These are phyloP conservation scores for Gryon sp. DNA, from an alignment of 1,140 invertebrate species.

Conservation along the genomic window DNA sequence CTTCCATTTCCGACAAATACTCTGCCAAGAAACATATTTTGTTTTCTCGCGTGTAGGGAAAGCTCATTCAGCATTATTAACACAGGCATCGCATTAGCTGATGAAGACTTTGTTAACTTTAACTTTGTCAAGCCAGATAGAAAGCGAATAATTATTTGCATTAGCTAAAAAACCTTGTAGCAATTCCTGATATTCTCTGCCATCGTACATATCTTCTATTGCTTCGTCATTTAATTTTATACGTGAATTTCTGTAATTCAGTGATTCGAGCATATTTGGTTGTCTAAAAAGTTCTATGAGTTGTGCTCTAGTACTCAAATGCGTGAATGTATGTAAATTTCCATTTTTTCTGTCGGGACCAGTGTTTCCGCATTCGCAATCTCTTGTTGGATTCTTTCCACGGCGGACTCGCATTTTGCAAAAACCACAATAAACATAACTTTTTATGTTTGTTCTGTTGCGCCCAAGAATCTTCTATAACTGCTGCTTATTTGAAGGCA, in stretches of 20 bases:
- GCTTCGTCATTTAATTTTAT: constrained; percentile 15
- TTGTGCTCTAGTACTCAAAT: constrained; percentile 22
- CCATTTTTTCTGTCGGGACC: neutral
- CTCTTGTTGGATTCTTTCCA: neutral
- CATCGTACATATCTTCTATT: constrained; percentile 49
- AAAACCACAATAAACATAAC: constrained; percentile 4
- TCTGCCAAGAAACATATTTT: no score
- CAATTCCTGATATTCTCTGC: constrained; percentile 5
- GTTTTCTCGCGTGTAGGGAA: constrained; percentile 29
- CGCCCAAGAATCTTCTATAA: neutral
- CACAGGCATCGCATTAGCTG: constrained; percentile 19
- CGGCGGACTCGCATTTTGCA: constrained; percentile 1
- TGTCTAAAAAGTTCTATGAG: constrained; percentile 19
- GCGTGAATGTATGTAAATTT: neutral
- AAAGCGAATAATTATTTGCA: constrained; percentile 18
- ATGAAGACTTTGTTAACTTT: constrained; percentile 25
- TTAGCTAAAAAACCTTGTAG: constrained; percentile 1
- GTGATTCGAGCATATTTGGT: constrained; percentile 17
- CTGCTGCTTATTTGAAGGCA: neutral
- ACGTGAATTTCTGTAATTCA: constrained; percentile 26
- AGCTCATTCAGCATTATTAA: constrained; percentile 31
- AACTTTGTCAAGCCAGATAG: constrained; percentile 21
- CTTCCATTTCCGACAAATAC: no score
- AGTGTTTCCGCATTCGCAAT: neutral
- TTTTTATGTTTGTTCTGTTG: neutral